phyloP scores from a whole-genome alignment of 1,140 invertebrate genomes.

The Drosophila yakuba region DNA sequence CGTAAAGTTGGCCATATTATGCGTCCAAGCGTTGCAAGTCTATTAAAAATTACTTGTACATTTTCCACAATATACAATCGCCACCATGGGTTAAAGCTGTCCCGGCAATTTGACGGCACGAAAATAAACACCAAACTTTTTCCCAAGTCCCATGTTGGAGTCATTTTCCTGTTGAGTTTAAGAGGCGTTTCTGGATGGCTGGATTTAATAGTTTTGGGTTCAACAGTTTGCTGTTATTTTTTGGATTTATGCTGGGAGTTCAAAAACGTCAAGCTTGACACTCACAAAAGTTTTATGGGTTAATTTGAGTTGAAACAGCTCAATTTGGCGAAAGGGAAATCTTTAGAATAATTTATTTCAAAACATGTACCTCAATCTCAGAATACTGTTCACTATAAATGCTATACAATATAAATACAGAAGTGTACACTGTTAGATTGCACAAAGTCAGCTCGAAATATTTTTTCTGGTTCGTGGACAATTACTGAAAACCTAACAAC shows the following conservation, averaged over 20 bases:
- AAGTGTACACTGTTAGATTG: not conserved
- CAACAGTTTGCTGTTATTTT: slow-evolving; percentile 2
- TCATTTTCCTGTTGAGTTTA: slow-evolving; percentile 17
- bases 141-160: slow-evolving; percentile 15
- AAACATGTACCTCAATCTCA: not conserved
- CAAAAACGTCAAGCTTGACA: slow-evolving; percentile 5
- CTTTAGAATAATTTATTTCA: not conserved
- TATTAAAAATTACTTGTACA: slow-evolving; percentile 72
- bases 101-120: slow-evolving; percentile 30
- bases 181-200: slow-evolving; percentile 5
- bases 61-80: slow-evolving; percentile 38
- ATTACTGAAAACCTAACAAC: not conserved
- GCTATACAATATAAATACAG: too few relatives aligned
- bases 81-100: slow-evolving; percentile 40
- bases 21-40: slow-evolving; percentile 64
- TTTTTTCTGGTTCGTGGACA: not conserved
- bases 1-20: slow-evolving; percentile 62
- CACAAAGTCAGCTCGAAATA: not conserved
- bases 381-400: too few relatives aligned
- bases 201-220: slow-evolving; percentile 29
- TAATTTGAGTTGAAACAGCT: slow-evolving; percentile 2
- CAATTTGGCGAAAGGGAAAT: not conserved
- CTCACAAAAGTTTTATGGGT: not conserved
- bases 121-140: slow-evolving; percentile 33
- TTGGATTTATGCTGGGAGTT: slow-evolving; percentile 3